Percentiles rank a stretch among this genome's conserved stretches.
Evolutionary conservation across 2,113 vertebrate genomes (phyloP).

Genomic region (Engystomops pustulosus): DNA sequence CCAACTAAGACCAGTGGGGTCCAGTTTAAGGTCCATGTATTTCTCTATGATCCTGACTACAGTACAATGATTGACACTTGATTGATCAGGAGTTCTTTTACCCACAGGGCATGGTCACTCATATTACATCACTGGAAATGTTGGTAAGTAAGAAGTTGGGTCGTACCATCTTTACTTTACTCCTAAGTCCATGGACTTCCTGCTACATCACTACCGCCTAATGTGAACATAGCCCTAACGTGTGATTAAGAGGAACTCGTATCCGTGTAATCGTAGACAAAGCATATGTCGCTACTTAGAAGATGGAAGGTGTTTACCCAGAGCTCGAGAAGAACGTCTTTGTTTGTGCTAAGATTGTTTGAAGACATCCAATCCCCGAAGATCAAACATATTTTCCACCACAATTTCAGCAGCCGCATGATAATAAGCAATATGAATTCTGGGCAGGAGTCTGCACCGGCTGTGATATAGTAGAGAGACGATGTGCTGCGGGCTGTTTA

Average conservation of each 20-base stretch:
- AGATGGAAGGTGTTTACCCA: constrained; percentile 41
- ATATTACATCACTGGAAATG: no score
- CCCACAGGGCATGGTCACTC: no score
- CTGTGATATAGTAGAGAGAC: not conserved
- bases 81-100: no score
- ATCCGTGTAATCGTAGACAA: not conserved
- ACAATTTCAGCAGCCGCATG: not conserved
- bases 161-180: no score
- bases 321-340: constrained; percentile 1
- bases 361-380: constrained; percentile 18
- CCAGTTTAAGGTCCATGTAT: no score
- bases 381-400: constrained; percentile 26
- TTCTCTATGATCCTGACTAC: no score
- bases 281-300: constrained; percentile 32
- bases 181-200: not conserved
- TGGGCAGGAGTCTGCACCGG: not conserved
- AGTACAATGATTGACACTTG: no score
- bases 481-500: constrained; percentile 6
- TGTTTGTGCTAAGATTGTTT: constrained; percentile 46
- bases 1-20: no score
- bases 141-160: no score
- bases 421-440: not conserved
- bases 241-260: not conserved
- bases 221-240: not conserved
- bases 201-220: not conserved